A percentile compares a stretch with the other conserved stretches of the same genome.
Conservation (phyloP, 2,113 vertebrate genomes). For the Alligator mississippiensis region DNA sequence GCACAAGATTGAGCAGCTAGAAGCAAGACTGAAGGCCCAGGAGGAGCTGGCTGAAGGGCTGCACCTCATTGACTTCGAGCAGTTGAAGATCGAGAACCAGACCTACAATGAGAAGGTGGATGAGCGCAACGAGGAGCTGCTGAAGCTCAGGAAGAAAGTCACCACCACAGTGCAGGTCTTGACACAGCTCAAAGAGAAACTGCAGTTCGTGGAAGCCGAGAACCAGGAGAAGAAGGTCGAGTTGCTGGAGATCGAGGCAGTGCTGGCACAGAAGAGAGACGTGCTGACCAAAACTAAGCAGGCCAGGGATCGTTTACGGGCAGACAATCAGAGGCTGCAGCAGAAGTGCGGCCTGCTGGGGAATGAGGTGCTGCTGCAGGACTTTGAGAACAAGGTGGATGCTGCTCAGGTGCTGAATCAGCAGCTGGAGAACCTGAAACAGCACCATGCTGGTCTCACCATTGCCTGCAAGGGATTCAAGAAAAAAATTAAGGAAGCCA, state of each 20-base stretch:
- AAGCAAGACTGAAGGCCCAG: constrained; percentile 65
- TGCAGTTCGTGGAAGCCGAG: constrained; percentile 79
- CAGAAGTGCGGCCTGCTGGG: constrained; percentile 83
- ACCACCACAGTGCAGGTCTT: constrained; percentile 74
- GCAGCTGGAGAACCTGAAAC: constrained; percentile 76
- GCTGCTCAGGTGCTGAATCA: constrained; percentile 39
- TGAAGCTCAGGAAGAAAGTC: constrained; percentile 79
- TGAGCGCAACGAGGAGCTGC: constrained; percentile 76
- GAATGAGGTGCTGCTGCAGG: constrained; percentile 77
- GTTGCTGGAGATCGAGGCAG: constrained; percentile 66
- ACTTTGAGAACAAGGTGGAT: constrained; percentile 82
- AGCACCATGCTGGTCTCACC: constrained; percentile 51
- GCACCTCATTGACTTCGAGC: constrained; percentile 76
- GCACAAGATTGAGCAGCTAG: constrained; percentile 70
- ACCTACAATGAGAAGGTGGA: constrained; percentile 73
- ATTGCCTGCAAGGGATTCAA: constrained; percentile 62
- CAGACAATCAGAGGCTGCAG: constrained; percentile 74
- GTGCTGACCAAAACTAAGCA: constrained; percentile 77
- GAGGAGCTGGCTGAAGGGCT: constrained; percentile 66
- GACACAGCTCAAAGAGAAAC: constrained; percentile 85
- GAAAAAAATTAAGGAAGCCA: constrained; percentile 71
- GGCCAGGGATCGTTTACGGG: constrained; percentile 70
- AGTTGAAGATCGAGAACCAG: constrained; percentile 82
- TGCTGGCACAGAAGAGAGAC: constrained; percentile 73
- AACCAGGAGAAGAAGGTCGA: constrained; percentile 65